phyloP scores from a whole-genome alignment of 2,797 vertebrate species.

The Dendrocincla fuliginosa region DNA sequence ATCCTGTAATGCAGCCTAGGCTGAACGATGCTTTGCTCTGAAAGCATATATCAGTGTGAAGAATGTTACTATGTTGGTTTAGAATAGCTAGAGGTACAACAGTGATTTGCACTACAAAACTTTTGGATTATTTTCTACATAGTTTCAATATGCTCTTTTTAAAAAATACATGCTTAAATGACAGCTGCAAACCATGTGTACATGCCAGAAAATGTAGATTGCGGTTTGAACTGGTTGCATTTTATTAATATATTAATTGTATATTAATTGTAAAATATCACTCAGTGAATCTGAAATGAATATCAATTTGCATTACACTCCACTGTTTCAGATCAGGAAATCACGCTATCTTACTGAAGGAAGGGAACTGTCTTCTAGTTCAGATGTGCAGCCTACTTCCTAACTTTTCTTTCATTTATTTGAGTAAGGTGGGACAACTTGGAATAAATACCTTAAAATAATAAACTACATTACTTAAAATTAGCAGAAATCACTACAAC shows the following conservation, averaged over 20 bases:
- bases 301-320: not conserved
- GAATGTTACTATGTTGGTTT: not conserved
- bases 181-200: not conserved
- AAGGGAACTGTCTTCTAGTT: not conserved
- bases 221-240: accelerated
- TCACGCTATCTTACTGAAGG: not conserved
- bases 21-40: not conserved
- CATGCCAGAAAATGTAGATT: not conserved
- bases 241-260: not conserved
- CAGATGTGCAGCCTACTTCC: not conserved
- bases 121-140: not conserved
- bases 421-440: not conserved
- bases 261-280: not conserved
- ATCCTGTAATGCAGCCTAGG: not conserved
- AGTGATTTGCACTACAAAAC: not conserved
- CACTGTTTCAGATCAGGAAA: not conserved
- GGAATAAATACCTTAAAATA: not conserved
- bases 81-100: not conserved
- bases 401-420: not conserved
- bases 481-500: not conserved
- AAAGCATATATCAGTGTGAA: not conserved
- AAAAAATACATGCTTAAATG: not conserved
- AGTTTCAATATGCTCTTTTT: not conserved
- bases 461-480: not conserved
- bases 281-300: not conserved